A percentile compares a stretch with the other conserved stretches of the same genome.
Evolutionary conservation across 2,797 vertebrate species (phyloP).

Genomic region (Cossypha heuglini): DNA sequence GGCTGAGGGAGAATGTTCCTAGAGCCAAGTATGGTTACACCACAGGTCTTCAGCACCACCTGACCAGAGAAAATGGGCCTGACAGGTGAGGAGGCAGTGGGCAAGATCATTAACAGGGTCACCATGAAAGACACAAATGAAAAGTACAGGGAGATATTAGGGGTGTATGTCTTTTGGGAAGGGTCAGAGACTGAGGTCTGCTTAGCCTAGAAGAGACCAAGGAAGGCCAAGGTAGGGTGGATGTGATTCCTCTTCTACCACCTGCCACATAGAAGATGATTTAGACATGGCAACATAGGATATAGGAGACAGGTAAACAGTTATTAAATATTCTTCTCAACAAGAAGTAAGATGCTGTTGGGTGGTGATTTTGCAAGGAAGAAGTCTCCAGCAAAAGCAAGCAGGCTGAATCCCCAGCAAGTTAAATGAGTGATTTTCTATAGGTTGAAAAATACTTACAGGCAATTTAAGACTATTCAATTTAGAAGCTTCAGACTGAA

Average conservation of each 20-base stretch:
- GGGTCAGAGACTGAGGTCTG: fast-evolving
- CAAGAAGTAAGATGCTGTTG: neutral
- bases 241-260: neutral
- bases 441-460: neutral
- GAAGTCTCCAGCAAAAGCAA: neutral
- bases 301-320: fast-evolving
- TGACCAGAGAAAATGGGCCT: neutral
- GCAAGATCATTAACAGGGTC: neutral
- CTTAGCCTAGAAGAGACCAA: neutral
- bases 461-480: neutral
- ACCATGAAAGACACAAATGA: neutral
- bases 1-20: neutral
- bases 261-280: fast-evolving
- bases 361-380: neutral
- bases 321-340: neutral
- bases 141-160: neutral
- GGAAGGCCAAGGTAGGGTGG: neutral
- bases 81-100: neutral
- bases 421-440: neutral
- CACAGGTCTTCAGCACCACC: neutral
- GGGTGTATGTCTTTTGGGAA: neutral
- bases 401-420: neutral
- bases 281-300: neutral
- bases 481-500: constrained; percentile 10
- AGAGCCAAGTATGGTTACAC: neutral